phyloP scores from a whole-genome alignment of 2,113 vertebrate species.

The Orientallactaga bullata region DNA sequence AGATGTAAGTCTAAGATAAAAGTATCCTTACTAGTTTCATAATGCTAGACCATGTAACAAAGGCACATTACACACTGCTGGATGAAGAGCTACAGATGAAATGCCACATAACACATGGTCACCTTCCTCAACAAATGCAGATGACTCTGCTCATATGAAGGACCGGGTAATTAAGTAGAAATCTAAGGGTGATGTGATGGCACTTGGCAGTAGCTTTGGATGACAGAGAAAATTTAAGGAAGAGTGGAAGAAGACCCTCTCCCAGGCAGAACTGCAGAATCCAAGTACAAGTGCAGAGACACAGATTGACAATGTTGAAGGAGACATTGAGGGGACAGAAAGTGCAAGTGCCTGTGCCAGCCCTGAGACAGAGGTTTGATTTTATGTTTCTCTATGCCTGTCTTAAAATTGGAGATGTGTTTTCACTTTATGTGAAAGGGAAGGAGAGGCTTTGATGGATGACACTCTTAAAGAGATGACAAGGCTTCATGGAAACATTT shows the following conservation, averaged over 20 bases:
- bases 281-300: neutral
- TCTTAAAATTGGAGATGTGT: conserved; percentile 39
- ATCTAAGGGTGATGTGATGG: neutral
- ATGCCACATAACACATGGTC: neutral
- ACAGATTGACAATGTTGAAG: neutral
- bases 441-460: conserved; percentile 63
- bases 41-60: neutral
- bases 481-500: neutral
- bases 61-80: neutral
- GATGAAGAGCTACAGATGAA: neutral
- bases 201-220: neutral
- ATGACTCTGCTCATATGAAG: neutral
- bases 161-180: neutral
- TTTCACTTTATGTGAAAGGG: conserved; percentile 29
- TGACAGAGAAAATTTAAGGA: neutral
- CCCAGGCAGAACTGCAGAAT: neutral
- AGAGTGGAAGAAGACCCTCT: neutral
- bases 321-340: neutral
- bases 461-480: conserved; percentile 41
- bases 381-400: neutral
- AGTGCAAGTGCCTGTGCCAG: neutral
- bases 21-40: neutral
- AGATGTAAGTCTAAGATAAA: conserved; percentile 13
- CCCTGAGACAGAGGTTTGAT: neutral
- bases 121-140: neutral